Evolutionary conservation across 2,797 vertebrate genomes (phyloP), one percentile per base, ranked within the genome.

Genomic region (Acanthiza pusilla): DNA sequence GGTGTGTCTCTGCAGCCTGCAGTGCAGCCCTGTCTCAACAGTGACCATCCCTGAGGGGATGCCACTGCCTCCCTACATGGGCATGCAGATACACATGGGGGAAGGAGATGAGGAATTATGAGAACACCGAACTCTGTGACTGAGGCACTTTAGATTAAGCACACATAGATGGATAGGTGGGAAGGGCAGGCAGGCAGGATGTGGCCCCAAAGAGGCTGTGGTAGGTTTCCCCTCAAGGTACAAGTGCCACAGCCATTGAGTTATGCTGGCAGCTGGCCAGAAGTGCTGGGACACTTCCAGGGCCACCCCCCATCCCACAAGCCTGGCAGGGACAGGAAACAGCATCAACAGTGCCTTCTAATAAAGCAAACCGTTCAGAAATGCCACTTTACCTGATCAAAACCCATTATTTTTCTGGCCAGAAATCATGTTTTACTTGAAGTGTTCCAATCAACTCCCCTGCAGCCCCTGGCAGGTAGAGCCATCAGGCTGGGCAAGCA

Each of bases 11-110:
- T 91, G 77, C 76, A 77, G 57, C 47, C 58, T 53, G 57, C 63
- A 88, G 57, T 11, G 42, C 67, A 71, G 60, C 77, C n/a, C 51
- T 42, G 40, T 34, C 19, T 36, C 36, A 77, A 2, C 4, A 51
- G 36, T n/a, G 70, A 18, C 3, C 7, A 53, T 47, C 60, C 53
- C 60, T 3, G 32, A 16, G 13, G 34, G 54, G 50, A 40, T 14
- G 50, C 9, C 61, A 9, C 25, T 34, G 76, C 80, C 51, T 7
- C 0, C 1, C 0, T 17, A 7, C 1, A 0, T 4, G 27, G 50
- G 23, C 48, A 26, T 3, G 25, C 30, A 43, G 55, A 4, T 21
- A 25, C 18, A 18, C 30, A 1, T 70, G n/a, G 26, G 38, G 63
- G 51, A 18, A 45, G 65, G 30, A 53, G 16, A 29, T 15, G 16